These are phyloP conservation scores for Diprion similis DNA, from an alignment of 1,140 invertebrate species.

Conservation along the genomic window DNA sequence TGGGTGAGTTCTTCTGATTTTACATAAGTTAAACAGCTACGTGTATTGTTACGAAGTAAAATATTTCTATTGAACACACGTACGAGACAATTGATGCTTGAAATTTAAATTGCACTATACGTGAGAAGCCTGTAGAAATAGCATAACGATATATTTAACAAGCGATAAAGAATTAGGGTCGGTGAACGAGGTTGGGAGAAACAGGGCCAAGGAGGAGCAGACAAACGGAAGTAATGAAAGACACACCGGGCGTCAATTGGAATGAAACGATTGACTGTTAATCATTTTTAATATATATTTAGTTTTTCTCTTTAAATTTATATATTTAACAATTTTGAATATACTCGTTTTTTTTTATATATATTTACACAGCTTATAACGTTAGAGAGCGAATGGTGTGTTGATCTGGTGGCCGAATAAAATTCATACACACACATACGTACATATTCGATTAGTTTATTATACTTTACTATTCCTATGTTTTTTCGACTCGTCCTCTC, in stretches of 20 bases:
- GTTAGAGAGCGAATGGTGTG: not conserved
- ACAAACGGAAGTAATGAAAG: not conserved
- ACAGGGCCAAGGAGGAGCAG: too few relatives aligned
- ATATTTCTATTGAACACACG: too few relatives aligned
- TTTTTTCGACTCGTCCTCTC: too few relatives aligned
- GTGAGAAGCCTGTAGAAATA: too few relatives aligned
- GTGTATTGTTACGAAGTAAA: too few relatives aligned
- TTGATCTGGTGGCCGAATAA: not conserved
- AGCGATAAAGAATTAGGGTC: too few relatives aligned
- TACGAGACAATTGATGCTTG: too few relatives aligned
- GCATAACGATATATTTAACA: too few relatives aligned
- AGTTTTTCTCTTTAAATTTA: not conserved
- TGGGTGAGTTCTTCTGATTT: too few relatives aligned
- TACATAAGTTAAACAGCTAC: too few relatives aligned
- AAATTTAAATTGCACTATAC: too few relatives aligned
- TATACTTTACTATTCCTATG: not conserved
- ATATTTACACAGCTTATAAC: not conserved
- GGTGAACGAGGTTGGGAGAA: too few relatives aligned
- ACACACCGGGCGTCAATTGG: not conserved
- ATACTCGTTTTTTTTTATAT: not conserved
- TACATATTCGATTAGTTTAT: not conserved
- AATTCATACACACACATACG: not conserved
- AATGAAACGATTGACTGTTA: not conserved
- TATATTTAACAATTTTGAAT: slow-evolving; percentile 1
- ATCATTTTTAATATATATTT: not conserved